Percentiles rank a stretch among this genome's conserved stretches.
Conservation (phyloP, 2,888 invertebrate species). For the Oegoconia quadripuncta region DNA sequence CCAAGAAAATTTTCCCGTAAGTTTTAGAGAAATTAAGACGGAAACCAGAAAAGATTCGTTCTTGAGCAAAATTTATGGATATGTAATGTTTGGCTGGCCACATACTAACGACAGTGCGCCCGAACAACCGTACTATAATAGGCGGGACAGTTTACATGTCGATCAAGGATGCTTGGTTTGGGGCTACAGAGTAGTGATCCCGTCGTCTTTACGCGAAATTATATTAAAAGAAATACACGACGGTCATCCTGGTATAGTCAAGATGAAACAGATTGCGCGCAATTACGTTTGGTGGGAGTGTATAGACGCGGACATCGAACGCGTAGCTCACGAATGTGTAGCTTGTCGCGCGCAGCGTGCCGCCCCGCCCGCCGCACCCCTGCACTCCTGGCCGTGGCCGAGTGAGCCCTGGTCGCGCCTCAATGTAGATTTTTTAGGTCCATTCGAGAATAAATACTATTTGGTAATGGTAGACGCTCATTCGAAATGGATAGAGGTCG, state of each 20-base stretch:
- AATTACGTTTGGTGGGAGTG: slow-evolving; percentile 13
- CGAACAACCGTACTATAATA: no score
- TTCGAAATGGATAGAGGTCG: slow-evolving; percentile 3
- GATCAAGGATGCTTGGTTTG: slow-evolving; percentile 1
- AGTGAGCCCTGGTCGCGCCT: slow-evolving; percentile 10
- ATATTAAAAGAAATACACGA: slow-evolving; percentile 1
- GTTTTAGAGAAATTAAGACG: no score
- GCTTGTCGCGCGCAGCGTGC: slow-evolving; percentile 6
- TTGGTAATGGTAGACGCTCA: slow-evolving; percentile 1
- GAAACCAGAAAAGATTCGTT: no score
- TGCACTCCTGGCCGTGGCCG: slow-evolving; percentile 10
- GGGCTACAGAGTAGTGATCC: background rate
- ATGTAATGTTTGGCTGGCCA: no score
- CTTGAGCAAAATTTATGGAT: no score
- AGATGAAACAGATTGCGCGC: background rate
- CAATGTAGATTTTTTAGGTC: no score
- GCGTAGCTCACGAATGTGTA: slow-evolving; percentile 1
- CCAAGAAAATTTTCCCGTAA: no score
- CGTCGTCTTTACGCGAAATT: background rate
- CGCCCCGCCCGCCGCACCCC: slow-evolving; percentile 5
- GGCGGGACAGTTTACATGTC: no score
- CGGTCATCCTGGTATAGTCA: slow-evolving; percentile 1
- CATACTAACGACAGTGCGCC: no score
- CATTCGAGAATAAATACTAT: background rate
- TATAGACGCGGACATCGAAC: slow-evolving; percentile 10